Evolutionary conservation across 2,888 invertebrate species (phyloP).

Genomic region (Cantharis lateralis): DNA sequence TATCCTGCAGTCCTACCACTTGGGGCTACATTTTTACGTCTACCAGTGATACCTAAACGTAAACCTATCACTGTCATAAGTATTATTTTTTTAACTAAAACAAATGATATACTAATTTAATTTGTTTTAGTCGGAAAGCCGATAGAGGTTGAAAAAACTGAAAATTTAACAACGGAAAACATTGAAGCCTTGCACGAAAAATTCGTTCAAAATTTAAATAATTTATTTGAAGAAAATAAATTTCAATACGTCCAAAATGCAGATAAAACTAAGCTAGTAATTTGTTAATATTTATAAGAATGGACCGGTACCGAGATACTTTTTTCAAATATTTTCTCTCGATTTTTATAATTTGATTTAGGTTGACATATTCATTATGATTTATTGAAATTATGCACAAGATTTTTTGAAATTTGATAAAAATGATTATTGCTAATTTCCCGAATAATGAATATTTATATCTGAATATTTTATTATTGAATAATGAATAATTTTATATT

Average conservation of each 20-base stretch:
- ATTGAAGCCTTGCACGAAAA: constrained; percentile 75
- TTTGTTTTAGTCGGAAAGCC: constrained; percentile 77
- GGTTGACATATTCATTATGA: no score
- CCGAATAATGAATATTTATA: no score
- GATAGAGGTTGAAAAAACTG: constrained; percentile 72
- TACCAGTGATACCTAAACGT: constrained; percentile 83
- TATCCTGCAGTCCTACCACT: constrained; percentile 75
- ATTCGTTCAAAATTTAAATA: constrained; percentile 70
- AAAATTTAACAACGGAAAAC: constrained; percentile 74
- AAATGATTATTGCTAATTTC: no score
- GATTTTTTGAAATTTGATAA: no score
- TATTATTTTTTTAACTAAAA: not conserved
- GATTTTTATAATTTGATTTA: no score
- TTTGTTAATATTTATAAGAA: no score
- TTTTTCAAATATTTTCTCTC: no score
- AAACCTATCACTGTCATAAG: constrained; percentile 63
- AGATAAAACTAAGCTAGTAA: constrained; percentile 50
- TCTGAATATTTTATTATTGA: no score
- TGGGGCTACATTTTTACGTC: constrained; percentile 89
- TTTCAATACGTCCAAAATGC: constrained; percentile 70
- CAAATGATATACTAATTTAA: not conserved
- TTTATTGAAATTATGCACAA: no score
- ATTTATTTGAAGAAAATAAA: constrained; percentile 84
- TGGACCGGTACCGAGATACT: no score
- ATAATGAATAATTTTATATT: no score